Evolutionary conservation across 35 echinoderm and acorn worm species (phyloP).

Genomic region (Ophioderma brevispina): DNA sequence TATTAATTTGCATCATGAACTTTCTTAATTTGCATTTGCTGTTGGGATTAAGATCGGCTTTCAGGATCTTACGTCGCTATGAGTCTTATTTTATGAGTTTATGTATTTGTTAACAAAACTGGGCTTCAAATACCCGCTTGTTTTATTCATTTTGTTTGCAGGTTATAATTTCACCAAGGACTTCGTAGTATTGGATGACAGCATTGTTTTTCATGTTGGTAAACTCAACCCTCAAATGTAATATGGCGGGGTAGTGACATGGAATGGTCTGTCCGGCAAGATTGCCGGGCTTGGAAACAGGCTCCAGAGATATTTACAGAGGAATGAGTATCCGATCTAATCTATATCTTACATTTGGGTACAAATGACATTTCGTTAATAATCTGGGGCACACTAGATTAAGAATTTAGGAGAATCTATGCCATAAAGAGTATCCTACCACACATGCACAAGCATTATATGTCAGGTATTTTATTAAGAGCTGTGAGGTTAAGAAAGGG

Average conservation of each 20-base stretch:
- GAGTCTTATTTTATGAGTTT: too few relatives aligned
- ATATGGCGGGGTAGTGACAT: background rate
- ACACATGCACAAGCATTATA: background rate
- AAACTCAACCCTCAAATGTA: background rate
- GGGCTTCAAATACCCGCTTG: background rate
- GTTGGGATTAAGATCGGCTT: too few relatives aligned
- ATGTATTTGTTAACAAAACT: too few relatives aligned
- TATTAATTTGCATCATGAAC: too few relatives aligned
- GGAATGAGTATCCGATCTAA: background rate
- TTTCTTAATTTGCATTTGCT: too few relatives aligned
- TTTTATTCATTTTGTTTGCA: background rate
- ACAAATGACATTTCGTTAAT: background rate
- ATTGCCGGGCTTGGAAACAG: background rate
- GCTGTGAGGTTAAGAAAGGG: background rate
- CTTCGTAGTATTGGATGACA: background rate
- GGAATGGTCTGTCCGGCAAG: background rate
- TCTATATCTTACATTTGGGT: background rate
- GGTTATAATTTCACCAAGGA: background rate
- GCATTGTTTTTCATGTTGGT: background rate
- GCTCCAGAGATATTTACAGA: background rate
- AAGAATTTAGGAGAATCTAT: background rate
- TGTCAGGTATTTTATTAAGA: background rate
- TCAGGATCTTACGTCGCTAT: too few relatives aligned
- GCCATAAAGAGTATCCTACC: background rate
- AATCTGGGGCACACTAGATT: background rate